Conservation (phyloP, 2,888 invertebrate genomes). For the Drosophila barbarae region DNA sequence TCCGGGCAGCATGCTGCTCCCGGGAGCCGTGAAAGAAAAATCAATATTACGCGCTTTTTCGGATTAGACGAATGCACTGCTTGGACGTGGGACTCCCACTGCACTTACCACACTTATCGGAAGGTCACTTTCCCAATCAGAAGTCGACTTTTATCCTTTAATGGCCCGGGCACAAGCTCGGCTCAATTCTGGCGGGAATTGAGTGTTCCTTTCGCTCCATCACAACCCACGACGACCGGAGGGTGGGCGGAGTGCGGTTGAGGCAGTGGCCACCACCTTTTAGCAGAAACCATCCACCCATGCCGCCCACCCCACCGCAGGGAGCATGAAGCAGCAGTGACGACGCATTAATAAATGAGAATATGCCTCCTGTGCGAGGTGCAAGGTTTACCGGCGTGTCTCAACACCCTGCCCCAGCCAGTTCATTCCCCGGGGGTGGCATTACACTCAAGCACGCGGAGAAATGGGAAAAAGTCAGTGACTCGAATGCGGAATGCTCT, state of each 20-base stretch:
- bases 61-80: constrained; percentile 21
- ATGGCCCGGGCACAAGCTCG: constrained; percentile 33
- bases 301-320: constrained; percentile 24
- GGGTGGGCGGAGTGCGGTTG: constrained; percentile 9
- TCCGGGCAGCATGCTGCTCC: constrained; percentile 6
- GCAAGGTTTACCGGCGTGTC: constrained; percentile 56
- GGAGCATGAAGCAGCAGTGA: constrained; percentile 27
- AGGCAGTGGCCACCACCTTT: constrained; percentile 53
- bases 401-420: constrained; percentile 40
- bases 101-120: constrained; percentile 9
- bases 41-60: constrained; percentile 72
- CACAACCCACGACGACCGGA: neutral
- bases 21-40: constrained; percentile 70
- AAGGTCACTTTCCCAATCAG: constrained; percentile 39
- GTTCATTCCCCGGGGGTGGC: constrained; percentile 35
- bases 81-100: constrained; percentile 1
- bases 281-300: constrained; percentile 44
- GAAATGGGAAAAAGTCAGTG: neutral
- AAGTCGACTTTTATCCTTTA: constrained; percentile 30
- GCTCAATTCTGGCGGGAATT: constrained; percentile 45
- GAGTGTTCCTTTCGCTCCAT: constrained; percentile 10
- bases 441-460: constrained; percentile 23
- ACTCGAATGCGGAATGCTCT: constrained; percentile 21
- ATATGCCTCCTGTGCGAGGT: constrained; percentile 65
- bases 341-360: constrained; percentile 69